Evolutionary conservation across 2,888 invertebrate species (phyloP), one percentile per base, ranked within the genome.

Genomic region (Gandaritis pyraliata): DNA sequence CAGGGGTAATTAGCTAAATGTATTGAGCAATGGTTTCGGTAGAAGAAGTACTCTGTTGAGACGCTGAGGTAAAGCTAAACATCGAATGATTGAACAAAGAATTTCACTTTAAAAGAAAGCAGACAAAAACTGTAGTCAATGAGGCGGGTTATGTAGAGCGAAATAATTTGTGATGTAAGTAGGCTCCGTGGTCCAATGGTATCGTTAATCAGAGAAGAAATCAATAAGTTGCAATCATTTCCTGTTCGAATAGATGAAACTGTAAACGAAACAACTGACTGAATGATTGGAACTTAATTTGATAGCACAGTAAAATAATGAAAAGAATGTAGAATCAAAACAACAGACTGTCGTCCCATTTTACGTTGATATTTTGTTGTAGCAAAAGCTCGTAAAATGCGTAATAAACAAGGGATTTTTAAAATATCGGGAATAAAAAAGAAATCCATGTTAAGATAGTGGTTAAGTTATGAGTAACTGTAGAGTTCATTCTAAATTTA

Each of bases 51-150:
- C 6, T 23, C 23, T 23, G 39, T 43, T 29, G 1, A 46, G 43
- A 69, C 61, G 61, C 83, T 76, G 82, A 82, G 86, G 86, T 87
- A 86, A 87, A 81, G 84, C 84, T 85, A 82, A 83, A 82, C 73
- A 82, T 69, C 68, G 66, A 65, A 64, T 58, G 57, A 57, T 64
- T 48, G 23, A 6, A 58, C 61, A 62, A 64, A 57, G 33, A 66
- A 56, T 66, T 64, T 63, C 62, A 63, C 61, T 61, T 45, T 33
- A 50, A 67, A n/a, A 61, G 66, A 66, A 67, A 69, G 65, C 54
- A 50, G 61, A 61, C 47, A 63, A 61, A 64, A 65, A 51, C 29
- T 15, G 30, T 53, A 39, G 61, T 65, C 64, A 65, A 69, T 67
- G 43, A 59, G 16, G 41, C 62, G 58, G 57, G 67, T 61, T 67